Evolutionary conservation across 2,797 vertebrate species (phyloP).

Genomic region (Orientallactaga sibirica): DNA sequence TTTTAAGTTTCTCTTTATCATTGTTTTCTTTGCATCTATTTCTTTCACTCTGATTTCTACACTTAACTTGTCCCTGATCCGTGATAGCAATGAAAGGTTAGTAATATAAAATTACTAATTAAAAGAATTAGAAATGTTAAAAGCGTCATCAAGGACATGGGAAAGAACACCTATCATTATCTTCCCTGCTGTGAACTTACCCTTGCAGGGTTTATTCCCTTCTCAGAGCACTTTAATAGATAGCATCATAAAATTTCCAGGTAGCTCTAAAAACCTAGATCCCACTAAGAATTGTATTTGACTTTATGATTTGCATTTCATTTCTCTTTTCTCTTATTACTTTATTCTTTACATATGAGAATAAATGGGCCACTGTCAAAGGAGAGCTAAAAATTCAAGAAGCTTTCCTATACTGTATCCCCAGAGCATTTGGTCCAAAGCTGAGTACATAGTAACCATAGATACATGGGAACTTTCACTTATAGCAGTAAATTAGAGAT

Average conservation of each 20-base stretch:
- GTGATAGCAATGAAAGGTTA: conserved; percentile 24
- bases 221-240: conserved; percentile 3
- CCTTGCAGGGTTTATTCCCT: background rate
- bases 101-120: conserved; percentile 13
- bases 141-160: background rate
- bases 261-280: background rate
- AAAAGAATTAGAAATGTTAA: conserved; percentile 11
- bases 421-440: background rate
- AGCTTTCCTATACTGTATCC: background rate
- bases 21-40: background rate
- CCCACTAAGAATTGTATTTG: background rate
- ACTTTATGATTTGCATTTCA: conserved; percentile 14
- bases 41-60: background rate
- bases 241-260: background rate
- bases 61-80: background rate
- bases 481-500: background rate
- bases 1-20: background rate
- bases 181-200: background rate
- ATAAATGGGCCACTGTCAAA: conserved; percentile 10
- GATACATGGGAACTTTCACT: background rate
- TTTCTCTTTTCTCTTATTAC: conserved; percentile 20
- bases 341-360: conserved; percentile 29
- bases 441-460: background rate
- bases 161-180: background rate
- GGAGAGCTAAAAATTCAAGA: background rate